These are phyloP conservation scores for Anabas testudineus DNA, from an alignment of 2,797 vertebrate genomes.

Conservation along the genomic window DNA sequence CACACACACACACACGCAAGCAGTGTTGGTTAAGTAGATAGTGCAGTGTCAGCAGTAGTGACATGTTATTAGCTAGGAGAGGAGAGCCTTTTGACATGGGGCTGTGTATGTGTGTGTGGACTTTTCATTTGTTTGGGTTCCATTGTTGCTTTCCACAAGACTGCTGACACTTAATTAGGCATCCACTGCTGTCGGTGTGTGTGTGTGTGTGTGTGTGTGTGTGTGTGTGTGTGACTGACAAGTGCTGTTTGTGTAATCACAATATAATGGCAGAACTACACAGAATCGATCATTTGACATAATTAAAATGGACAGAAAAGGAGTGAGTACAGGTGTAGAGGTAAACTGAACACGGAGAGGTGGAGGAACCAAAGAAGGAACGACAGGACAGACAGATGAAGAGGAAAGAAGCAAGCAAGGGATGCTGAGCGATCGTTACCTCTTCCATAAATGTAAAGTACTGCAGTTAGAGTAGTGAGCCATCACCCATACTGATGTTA, in stretches of 20 bases:
- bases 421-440: slow-evolving; percentile 56
- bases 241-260: slow-evolving; percentile 50
- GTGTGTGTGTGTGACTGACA: slow-evolving; percentile 31
- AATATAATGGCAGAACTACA: slow-evolving; percentile 43
- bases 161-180: slow-evolving; percentile 72
- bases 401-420: neutral
- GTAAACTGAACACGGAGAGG: slow-evolving; percentile 16
- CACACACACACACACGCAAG: slow-evolving; percentile 7
- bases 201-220: slow-evolving; percentile 25
- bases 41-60: slow-evolving; percentile 69
- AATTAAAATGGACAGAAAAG: slow-evolving; percentile 54
- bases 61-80: slow-evolving; percentile 70
- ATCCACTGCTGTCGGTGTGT: slow-evolving; percentile 7
- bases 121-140: slow-evolving; percentile 57
- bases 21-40: slow-evolving; percentile 57
- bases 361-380: slow-evolving; percentile 2
- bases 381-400: neutral
- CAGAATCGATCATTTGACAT: slow-evolving; percentile 42
- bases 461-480: slow-evolving; percentile 53
- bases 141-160: slow-evolving; percentile 52
- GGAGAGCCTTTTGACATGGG: slow-evolving; percentile 60
- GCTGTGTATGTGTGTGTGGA: slow-evolving; percentile 8
- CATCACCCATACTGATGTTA: slow-evolving; percentile 65
- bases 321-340: slow-evolving; percentile 17
- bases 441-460: slow-evolving; percentile 66